These are phyloP conservation scores for Chionis minor DNA, from an alignment of 2,113 vertebrate species.

Conservation along the genomic window DNA sequence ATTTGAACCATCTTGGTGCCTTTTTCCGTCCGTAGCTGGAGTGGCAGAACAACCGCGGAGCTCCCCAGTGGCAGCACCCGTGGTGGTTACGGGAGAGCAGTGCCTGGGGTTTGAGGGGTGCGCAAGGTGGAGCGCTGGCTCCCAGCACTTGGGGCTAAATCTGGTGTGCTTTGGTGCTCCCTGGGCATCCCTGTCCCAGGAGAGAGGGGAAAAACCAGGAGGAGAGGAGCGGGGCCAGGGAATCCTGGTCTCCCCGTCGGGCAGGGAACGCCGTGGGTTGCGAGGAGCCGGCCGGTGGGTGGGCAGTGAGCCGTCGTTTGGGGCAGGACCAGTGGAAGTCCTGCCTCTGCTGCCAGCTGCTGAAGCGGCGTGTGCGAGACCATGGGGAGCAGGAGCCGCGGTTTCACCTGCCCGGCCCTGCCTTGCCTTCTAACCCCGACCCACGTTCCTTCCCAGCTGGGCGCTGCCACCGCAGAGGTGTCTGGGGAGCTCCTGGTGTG, in stretches of 20 bases:
- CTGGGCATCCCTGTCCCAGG: neutral
- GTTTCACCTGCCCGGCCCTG: neutral
- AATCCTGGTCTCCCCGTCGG: neutral
- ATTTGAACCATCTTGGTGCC: neutral
- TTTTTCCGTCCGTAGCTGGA: neutral
- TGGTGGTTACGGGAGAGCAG: neutral
- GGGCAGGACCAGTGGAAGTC: neutral
- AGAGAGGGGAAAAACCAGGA: too few species aligned
- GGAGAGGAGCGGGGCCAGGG: neutral
- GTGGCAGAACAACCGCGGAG: neutral
- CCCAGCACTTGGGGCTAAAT: neutral
- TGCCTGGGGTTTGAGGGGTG: neutral
- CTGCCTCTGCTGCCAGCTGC: accelerated
- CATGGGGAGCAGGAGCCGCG: neutral
- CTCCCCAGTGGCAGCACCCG: neutral
- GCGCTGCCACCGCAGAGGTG: too few species aligned
- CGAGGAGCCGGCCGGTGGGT: accelerated
- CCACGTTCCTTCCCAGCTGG: neutral
- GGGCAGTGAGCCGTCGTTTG: neutral
- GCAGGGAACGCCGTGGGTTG: neutral
- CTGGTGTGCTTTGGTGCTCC: neutral
- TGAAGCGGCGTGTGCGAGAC: accelerated
- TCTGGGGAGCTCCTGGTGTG: neutral
- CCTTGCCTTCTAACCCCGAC: too few species aligned
- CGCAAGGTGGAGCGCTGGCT: neutral